Evolutionary conservation across 2,797 vertebrate genomes (phyloP), one percentile per base, ranked within the genome.

Genomic region (Pachyuromys duprasi): DNA sequence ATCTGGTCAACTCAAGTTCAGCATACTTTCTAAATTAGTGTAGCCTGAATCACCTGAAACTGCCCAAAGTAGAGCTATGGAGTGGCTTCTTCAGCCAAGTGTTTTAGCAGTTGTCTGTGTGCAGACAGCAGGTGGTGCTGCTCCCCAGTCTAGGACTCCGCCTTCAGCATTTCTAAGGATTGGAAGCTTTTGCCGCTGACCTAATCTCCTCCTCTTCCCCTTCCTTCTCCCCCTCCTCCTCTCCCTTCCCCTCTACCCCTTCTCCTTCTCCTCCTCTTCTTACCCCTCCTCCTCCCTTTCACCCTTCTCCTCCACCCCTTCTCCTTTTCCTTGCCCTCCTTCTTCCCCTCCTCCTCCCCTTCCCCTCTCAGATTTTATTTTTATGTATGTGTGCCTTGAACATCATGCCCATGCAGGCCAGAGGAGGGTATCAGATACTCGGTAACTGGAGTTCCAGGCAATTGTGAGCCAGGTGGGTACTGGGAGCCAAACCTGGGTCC

Each of bases 171-270:
- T 6, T 0, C 28, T 26, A 28, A 15, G 33, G 60, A 49, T n/a
- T 3, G 2, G 5, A 7, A 3, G 45, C 49, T 72, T 5, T 20
- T 2, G 2, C n/a, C 8, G 8, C 11, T 33, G 36, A 0, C 49
- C 45, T 26, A 36, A 63, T 24, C n/a, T 57, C 33, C 11, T n/a
- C 17, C 15, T 26, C 5, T 2, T 45, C 26, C 14, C 26, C 17
- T 12, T 49, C 26, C 1, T 39, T 28, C 13, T 17, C 5, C 15
- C 2, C 3, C 2, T 20, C 24, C 20, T 24, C n/a, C 39, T 72
- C 36, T 9, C 8, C 22, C 8, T 8, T 14, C 49, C 12, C 26
- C 8, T 3, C 5, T 2, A 3, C 24, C 28, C 24, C 3, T 15
- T 75, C 36, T 28, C 26, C 3, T 13, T 7, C 13, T 9, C 18